A percentile compares a stretch with the other conserved stretches of the same genome.
These are phyloP conservation scores for Eidolon dupreanum DNA, from an alignment of 2,797 vertebrate genomes.

Conservation along the genomic window DNA sequence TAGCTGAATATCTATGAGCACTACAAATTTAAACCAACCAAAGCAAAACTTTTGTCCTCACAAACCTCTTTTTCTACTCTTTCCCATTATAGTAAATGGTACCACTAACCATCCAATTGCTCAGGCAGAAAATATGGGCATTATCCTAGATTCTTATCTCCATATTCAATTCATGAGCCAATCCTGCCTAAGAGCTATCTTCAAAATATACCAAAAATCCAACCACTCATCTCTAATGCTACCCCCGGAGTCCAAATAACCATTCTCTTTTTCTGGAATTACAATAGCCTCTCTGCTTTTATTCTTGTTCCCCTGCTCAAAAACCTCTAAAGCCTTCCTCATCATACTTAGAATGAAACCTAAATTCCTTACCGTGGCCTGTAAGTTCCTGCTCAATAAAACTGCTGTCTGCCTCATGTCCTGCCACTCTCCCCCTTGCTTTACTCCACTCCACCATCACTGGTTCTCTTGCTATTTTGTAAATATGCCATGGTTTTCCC, in stretches of 20 bases:
- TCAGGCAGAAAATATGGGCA: neutral
- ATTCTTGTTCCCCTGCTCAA: neutral
- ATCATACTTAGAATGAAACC: neutral
- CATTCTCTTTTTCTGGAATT: neutral
- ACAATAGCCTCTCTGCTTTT: neutral
- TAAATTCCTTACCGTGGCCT: neutral
- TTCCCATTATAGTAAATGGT: neutral
- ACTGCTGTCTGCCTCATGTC: neutral
- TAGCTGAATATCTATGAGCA: neutral
- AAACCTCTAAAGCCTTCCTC: neutral
- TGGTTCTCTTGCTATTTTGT: neutral
- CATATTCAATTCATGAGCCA: neutral
- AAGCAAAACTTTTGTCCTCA: conserved; percentile 33
- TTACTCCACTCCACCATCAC: neutral
- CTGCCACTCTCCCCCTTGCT: neutral
- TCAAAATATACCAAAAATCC: conserved; percentile 13
- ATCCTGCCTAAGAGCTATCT: neutral
- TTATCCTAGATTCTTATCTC: neutral
- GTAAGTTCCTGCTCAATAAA: neutral
- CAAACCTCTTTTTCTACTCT: neutral
- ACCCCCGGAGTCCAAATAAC: neutral
- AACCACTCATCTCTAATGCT: neutral
- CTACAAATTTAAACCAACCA: conserved; percentile 4
- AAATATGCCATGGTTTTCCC: neutral
- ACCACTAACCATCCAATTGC: neutral